Percentiles rank a stretch among this genome's conserved stretches.
phyloP scores from a whole-genome alignment of 1,140 invertebrate species.

The Whitmania pigra region DNA sequence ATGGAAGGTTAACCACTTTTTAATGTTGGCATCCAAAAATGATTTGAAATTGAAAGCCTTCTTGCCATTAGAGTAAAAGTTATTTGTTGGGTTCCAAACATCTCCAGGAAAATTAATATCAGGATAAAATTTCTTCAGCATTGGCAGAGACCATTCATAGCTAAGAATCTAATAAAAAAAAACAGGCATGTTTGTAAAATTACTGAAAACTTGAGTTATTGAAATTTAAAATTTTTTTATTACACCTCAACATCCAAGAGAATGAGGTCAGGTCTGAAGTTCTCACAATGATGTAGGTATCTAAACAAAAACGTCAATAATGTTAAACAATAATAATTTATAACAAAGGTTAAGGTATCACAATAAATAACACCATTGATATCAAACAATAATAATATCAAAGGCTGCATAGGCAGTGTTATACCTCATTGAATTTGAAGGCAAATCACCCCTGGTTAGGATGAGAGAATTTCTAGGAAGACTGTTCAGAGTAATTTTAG shows the following conservation, averaged over 20 bases:
- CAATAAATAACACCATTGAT: no score
- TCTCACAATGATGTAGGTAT: slow-evolving; percentile 37
- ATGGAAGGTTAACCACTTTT: slow-evolving; percentile 26
- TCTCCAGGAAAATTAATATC: slow-evolving; percentile 35
- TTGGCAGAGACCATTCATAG: slow-evolving; percentile 37
- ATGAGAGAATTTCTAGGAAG: slow-evolving; percentile 33
- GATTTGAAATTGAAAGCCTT: slow-evolving; percentile 32
- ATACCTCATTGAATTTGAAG: slow-evolving; percentile 35
- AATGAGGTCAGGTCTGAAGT: slow-evolving; percentile 33
- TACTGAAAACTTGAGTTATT: neutral
- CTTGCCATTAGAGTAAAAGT: slow-evolving; percentile 28
- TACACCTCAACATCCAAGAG: slow-evolving; percentile 37
- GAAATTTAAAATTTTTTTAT: neutral
- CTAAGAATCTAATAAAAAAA: slow-evolving; percentile 32
- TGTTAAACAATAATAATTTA: no score
- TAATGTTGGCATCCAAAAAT: slow-evolving; percentile 35
- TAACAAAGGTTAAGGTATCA: no score
- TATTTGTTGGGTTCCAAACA: slow-evolving; percentile 27
- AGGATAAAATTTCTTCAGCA: slow-evolving; percentile 29
- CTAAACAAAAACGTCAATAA: slow-evolving; percentile 24
- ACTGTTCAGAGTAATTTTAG: slow-evolving; percentile 26
- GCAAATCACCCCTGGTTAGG: slow-evolving; percentile 36
- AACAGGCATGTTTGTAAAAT: no score
- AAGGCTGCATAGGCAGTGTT: no score
- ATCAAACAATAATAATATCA: no score